Evolutionary conservation across 2,797 vertebrate genomes (phyloP).

Genomic region (Pteronotus mesoamericanus): DNA sequence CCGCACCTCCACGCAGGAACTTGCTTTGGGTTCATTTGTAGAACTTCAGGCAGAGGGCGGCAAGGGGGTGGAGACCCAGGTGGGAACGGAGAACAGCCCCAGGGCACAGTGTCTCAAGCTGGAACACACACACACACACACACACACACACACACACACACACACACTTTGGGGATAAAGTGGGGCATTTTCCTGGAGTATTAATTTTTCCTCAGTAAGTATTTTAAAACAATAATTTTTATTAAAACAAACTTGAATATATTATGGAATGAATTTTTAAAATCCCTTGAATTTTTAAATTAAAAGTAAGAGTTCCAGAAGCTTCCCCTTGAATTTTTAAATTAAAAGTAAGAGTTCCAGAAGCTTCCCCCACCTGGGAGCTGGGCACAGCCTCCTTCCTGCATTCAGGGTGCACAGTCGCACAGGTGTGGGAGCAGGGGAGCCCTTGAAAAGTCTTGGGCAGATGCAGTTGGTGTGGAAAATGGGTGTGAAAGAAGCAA

Average conservation of each 20-base stretch:
- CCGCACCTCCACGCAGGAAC: neutral
- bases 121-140: no score
- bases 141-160: no score
- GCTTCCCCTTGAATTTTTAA: neutral
- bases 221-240: neutral
- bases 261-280: neutral
- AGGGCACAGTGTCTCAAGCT: neutral
- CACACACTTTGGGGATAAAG: neutral
- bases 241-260: neutral
- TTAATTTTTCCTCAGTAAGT: neutral
- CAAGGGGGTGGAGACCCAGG: neutral
- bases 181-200: neutral
- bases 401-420: neutral
- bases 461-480: neutral
- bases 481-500: neutral
- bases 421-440: neutral
- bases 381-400: neutral
- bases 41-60: neutral
- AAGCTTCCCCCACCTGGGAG: neutral
- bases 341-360: slow-evolving; percentile 1
- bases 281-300: neutral
- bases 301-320: slow-evolving; percentile 18
- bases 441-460: neutral
- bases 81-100: neutral
- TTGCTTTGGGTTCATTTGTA: neutral